phyloP scores from a whole-genome alignment of 1,140 invertebrate species.

The Papilio glaucus region DNA sequence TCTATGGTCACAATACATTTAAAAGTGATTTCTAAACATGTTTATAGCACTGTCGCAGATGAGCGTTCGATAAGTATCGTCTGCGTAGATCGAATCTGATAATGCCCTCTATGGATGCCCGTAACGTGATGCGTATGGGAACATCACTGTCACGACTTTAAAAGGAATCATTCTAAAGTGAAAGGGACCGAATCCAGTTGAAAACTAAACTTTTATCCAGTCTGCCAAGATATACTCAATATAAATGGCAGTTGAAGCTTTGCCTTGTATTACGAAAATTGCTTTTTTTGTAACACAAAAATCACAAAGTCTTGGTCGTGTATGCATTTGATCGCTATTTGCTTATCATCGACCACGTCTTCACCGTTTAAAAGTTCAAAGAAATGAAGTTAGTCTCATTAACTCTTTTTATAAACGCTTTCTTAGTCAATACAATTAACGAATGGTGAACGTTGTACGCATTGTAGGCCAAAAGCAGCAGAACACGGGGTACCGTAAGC shows the following conservation, averaged over 20 bases:
- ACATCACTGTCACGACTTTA: neutral
- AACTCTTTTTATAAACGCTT: neutral
- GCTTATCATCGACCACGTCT: no score
- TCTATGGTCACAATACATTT: conserved; percentile 6
- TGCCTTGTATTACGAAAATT: no score
- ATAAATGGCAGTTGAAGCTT: no score
- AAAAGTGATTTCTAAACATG: conserved; percentile 31
- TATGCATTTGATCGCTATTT: no score
- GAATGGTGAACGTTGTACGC: neutral
- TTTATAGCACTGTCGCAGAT: conserved; percentile 21
- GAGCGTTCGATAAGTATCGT: conserved; percentile 15
- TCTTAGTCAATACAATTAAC: conserved; percentile 2
- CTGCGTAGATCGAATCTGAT: conserved; percentile 26
- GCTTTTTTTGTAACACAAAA: no score
- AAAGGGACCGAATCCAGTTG: neutral
- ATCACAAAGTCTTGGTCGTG: no score
- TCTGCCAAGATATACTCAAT: neutral
- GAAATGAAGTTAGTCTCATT: neutral
- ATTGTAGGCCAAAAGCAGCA: neutral
- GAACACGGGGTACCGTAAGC: conserved; percentile 7
- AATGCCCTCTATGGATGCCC: conserved; percentile 9
- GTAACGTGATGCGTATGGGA: conserved; percentile 23
- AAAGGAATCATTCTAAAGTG: conserved; percentile 14
- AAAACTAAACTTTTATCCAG: neutral
- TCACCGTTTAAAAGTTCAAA: neutral